Percentiles rank a stretch among this genome's conserved stretches.
Evolutionary conservation across 2,888 invertebrate species (phyloP).

Genomic region (Epirrita christyi): DNA sequence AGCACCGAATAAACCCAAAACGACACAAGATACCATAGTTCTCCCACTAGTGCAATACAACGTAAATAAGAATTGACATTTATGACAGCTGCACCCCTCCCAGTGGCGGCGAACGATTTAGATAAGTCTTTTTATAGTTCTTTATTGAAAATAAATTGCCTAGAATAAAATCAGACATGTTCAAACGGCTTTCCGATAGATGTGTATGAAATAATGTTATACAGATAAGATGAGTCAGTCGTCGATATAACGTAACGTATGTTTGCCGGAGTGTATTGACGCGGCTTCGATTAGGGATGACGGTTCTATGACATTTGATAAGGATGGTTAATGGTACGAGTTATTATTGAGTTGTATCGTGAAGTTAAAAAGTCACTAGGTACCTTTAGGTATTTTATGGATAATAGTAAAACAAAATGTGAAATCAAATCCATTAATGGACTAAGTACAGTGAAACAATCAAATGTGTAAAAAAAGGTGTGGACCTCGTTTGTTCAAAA

Average conservation of each 20-base stretch:
- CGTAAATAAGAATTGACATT: slow-evolving; percentile 80
- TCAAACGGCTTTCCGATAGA: slow-evolving; percentile 83
- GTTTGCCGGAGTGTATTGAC: slow-evolving; percentile 48
- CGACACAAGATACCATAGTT: slow-evolving; percentile 42
- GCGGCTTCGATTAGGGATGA: slow-evolving; percentile 48
- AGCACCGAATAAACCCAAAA: slow-evolving; percentile 21
- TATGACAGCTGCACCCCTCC: slow-evolving; percentile 75
- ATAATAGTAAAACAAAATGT: no score
- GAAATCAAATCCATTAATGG: no score
- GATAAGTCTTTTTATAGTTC: slow-evolving; percentile 85
- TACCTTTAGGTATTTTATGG: no score
- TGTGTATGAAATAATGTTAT: slow-evolving; percentile 81
- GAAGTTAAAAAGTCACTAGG: no score
- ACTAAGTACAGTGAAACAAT: no score
- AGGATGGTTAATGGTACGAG: slow-evolving; percentile 36
- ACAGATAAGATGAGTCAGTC: slow-evolving; percentile 75
- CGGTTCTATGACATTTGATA: slow-evolving; percentile 43
- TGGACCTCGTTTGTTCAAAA: no score
- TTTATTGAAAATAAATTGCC: slow-evolving; percentile 85
- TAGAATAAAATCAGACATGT: slow-evolving; percentile 83
- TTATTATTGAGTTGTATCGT: slow-evolving; percentile 1
- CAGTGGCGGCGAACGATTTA: slow-evolving; percentile 76
- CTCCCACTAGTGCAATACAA: slow-evolving; percentile 63
- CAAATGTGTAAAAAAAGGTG: no score
- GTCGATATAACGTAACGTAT: slow-evolving; percentile 58